Evolutionary conservation across 1,140 invertebrate species (phyloP).

Genomic region (Drosophila kanapiae): DNA sequence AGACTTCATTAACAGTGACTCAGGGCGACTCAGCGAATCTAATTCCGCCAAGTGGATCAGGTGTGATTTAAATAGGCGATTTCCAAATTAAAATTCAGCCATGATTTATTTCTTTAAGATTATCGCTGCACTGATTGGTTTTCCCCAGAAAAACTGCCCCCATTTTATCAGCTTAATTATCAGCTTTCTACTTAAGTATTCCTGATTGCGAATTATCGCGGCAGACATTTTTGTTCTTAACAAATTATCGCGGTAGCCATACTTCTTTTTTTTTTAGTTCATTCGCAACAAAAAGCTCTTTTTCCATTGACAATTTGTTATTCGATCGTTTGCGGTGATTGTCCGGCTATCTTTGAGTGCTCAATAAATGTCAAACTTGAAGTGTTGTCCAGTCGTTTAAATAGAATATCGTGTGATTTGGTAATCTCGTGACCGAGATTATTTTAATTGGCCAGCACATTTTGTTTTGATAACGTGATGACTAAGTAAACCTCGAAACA

Average conservation of each 20-base stretch:
- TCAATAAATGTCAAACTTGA: slow-evolving; percentile 16
- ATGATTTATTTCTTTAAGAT: background rate
- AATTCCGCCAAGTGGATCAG: too few relatives aligned
- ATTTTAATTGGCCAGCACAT: background rate
- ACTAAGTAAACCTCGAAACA: slow-evolving; percentile 4
- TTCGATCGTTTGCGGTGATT: background rate
- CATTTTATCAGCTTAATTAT: slow-evolving; percentile 1
- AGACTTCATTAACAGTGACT: background rate
- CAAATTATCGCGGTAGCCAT: background rate
- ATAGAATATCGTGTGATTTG: background rate
- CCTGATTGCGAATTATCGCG: background rate
- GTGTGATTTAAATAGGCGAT: slow-evolving; percentile 15
- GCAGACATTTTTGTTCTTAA: slow-evolving; percentile 5
- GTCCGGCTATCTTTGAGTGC: slow-evolving; percentile 3
- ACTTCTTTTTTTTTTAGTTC: background rate
- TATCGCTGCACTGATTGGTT: background rate
- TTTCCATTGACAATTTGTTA: slow-evolving; percentile 7
- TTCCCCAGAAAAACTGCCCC: background rate
- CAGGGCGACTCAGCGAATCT: too few relatives aligned
- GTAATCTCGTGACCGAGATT: slow-evolving; percentile 22
- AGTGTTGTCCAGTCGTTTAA: background rate
- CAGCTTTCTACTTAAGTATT: slow-evolving; percentile 6
- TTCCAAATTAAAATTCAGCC: background rate
- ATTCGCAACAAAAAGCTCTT: background rate
- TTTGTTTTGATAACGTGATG: slow-evolving; percentile 3